A percentile compares a stretch with the other conserved stretches of the same genome.
phyloP scores from a whole-genome alignment of 53 echinoderm and acorn worm genomes.

The Apostichopus leukothele region DNA sequence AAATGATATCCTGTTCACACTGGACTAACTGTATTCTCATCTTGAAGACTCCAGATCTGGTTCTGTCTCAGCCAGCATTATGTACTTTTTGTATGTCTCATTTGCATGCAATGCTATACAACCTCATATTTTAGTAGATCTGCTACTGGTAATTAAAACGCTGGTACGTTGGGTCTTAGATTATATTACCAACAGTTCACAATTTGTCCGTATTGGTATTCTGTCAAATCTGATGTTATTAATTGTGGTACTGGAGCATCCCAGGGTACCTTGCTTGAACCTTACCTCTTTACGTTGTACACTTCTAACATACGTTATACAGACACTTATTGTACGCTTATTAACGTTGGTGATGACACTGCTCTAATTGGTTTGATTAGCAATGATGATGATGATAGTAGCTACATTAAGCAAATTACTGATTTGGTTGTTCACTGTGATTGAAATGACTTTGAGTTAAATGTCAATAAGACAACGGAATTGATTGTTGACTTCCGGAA shows the following conservation, averaged over 20 bases:
- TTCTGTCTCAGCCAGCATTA: neutral
- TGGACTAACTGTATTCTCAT: too few relatives aligned
- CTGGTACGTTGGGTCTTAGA: neutral
- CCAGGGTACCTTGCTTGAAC: neutral
- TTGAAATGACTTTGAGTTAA: neutral
- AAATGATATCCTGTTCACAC: too few relatives aligned
- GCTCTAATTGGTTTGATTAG: neutral
- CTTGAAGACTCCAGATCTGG: constrained; percentile 3
- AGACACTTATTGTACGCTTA: neutral
- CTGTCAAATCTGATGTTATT: neutral
- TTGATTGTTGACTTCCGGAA: neutral
- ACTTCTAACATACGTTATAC: neutral
- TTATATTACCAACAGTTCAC: neutral
- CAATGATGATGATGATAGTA: neutral
- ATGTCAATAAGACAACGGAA: neutral
- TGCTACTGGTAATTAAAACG: neutral
- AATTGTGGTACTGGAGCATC: neutral
- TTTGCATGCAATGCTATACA: neutral
- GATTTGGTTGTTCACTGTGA: neutral
- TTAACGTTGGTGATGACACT: neutral
- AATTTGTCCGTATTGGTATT: neutral
- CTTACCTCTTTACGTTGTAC: neutral
- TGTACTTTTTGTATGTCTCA: neutral
- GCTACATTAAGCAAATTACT: neutral
- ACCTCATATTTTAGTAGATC: neutral